A percentile compares a stretch with the other conserved stretches of the same genome.
Conservation (phyloP, 2,888 invertebrate species). For the Notodonta ziczac region DNA sequence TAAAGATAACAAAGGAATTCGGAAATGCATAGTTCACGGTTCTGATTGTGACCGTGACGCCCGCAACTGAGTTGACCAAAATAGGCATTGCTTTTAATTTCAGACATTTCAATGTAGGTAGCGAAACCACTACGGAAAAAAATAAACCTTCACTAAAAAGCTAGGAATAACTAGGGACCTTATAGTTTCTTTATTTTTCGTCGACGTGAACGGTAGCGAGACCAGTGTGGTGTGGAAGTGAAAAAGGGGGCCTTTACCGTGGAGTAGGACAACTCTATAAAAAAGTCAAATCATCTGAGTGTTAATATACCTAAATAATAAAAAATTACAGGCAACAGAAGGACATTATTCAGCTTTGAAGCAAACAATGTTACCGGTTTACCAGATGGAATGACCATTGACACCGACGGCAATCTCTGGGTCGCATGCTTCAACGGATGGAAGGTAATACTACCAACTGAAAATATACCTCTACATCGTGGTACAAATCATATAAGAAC, state of each 20-base stretch:
- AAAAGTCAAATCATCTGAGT: too few species aligned
- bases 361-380: constrained; percentile 82
- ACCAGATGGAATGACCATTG: constrained; percentile 93
- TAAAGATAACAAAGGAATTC: not conserved
- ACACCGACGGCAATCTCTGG: constrained; percentile 91
- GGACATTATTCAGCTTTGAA: constrained; percentile 84
- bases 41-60: not conserved
- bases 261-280: too few species aligned
- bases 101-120: not conserved
- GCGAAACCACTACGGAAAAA: not conserved
- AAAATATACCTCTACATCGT: not conserved
- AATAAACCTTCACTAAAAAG: too few species aligned
- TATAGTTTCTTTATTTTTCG: too few species aligned
- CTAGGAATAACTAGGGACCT: too few species aligned
- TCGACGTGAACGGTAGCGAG: too few species aligned
- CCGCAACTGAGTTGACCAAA: not conserved
- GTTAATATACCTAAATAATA: too few species aligned
- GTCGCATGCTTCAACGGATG: constrained; percentile 87
- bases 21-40: constrained; percentile 1
- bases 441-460: constrained; percentile 70
- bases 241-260: too few species aligned
- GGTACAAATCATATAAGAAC: not conserved
- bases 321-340: constrained; percentile 81
- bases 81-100: not conserved
- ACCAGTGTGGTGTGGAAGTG: too few species aligned